Evolutionary conservation across 2,797 vertebrate genomes (phyloP).

Genomic region (Macropus fuliginosus): DNA sequence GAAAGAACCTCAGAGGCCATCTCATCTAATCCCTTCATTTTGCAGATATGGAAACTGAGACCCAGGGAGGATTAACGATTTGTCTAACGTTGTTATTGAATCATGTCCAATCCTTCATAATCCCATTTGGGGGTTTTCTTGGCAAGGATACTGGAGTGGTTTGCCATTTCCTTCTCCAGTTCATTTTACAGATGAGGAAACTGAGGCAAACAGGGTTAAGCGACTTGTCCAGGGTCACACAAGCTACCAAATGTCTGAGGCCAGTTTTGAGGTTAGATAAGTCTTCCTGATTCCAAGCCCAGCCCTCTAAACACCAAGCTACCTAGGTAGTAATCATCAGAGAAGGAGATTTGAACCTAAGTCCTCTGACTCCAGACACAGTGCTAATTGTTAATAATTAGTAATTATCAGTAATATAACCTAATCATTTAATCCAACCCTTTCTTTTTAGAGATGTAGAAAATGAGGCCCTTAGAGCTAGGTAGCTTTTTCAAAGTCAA

Average conservation of each 20-base stretch:
- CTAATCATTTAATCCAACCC: background rate
- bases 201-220: background rate
- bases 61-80: background rate
- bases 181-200: background rate
- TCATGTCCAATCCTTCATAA: background rate
- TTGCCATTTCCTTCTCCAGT: background rate
- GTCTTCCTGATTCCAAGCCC: background rate
- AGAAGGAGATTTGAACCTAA: background rate
- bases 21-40: background rate
- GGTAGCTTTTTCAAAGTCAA: constrained; percentile 5
- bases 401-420: background rate
- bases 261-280: background rate
- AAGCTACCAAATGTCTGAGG: background rate
- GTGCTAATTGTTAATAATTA: too few species aligned
- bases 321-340: background rate
- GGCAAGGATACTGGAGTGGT: background rate
- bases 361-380: background rate
- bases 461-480: background rate
- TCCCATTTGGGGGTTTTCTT: background rate
- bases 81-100: background rate
- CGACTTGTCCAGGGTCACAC: background rate
- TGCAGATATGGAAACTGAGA: background rate
- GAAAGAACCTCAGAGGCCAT: background rate
- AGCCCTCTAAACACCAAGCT: background rate
- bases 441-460: background rate